Conservation (phyloP, 2,113 vertebrate genomes). For the Caracal caracal region DNA sequence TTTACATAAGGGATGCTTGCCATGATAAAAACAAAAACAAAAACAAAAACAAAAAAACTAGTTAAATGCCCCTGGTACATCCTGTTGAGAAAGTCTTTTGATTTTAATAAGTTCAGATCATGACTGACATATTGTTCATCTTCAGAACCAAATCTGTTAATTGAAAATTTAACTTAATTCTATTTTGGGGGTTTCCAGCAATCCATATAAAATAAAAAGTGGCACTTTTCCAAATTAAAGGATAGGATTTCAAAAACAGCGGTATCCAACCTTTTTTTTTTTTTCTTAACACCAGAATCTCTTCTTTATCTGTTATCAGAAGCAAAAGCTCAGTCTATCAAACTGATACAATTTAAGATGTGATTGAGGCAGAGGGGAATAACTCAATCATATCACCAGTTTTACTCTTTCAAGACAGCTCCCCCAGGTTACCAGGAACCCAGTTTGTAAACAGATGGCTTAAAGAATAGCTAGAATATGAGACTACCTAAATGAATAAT, state of each 20-base stretch:
- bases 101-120: conserved; percentile 1
- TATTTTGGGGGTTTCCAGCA: neutral
- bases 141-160: conserved; percentile 21
- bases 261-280: neutral
- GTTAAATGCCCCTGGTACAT: neutral
- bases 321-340: neutral
- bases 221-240: neutral
- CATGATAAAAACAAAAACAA: neutral
- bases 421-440: neutral
- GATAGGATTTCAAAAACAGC: neutral
- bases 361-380: neutral
- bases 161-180: conserved; percentile 9
- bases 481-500: neutral
- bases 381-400: neutral
- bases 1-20: neutral
- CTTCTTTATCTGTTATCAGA: neutral
- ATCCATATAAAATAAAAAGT: neutral
- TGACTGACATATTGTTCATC: neutral
- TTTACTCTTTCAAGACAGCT: neutral
- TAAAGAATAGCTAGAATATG: neutral
- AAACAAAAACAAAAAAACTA: neutral
- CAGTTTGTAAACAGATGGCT: neutral
- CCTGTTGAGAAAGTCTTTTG: neutral
- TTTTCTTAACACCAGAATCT: neutral
- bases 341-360: neutral